Evolutionary conservation across 1,140 invertebrate species (phyloP).

Genomic region (Polypedilum vanderplanki): DNA sequence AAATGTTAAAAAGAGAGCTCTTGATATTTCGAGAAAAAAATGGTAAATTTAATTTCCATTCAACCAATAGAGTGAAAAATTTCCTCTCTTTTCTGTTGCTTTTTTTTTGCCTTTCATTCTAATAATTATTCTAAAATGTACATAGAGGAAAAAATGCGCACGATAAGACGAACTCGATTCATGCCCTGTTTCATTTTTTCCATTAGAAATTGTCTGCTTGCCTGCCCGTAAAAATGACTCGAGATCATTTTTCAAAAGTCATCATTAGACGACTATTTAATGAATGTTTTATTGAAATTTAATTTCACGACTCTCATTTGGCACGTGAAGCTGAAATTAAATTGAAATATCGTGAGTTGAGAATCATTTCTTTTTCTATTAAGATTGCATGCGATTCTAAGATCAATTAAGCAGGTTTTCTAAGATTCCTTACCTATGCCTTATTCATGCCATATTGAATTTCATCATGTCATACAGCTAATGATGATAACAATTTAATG

Average conservation of each 20-base stretch:
- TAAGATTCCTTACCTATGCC: too few relatives aligned
- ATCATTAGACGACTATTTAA: conserved; percentile 18
- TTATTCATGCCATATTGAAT: too few relatives aligned
- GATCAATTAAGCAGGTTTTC: too few relatives aligned
- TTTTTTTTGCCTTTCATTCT: neutral
- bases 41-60: neutral
- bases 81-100: neutral
- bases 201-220: neutral
- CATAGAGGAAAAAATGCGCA: too few relatives aligned
- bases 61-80: neutral
- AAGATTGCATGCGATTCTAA: too few relatives aligned
- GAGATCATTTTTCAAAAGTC: conserved; percentile 12
- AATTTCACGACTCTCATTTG: neutral
- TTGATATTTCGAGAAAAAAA: neutral
- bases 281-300: conserved; percentile 15
- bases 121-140: conserved; percentile 4
- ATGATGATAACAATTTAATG: neutral
- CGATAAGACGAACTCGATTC: neutral
- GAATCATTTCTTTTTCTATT: too few relatives aligned
- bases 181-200: conserved; percentile 1
- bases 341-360: too few relatives aligned
- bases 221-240: neutral
- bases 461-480: too few relatives aligned
- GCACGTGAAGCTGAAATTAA: too few relatives aligned
- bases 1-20: too few relatives aligned